phyloP scores from a whole-genome alignment of 1,140 invertebrate genomes.

The Aphis craccivora region DNA sequence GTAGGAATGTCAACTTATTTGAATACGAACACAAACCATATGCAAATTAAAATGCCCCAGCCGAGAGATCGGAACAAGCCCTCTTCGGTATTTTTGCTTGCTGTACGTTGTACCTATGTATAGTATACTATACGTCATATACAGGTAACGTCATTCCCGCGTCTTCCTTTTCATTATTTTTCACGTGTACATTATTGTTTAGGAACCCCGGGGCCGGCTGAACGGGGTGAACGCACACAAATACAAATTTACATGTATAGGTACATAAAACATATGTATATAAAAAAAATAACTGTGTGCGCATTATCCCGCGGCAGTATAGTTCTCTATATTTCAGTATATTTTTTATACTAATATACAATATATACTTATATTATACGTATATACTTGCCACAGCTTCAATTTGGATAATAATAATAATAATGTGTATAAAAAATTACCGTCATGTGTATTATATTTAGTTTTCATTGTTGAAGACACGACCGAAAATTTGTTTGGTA shows the following conservation, averaged over 20 bases:
- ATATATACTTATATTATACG: background rate
- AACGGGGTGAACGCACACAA: slow-evolving; percentile 7
- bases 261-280: background rate
- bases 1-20: slow-evolving; percentile 45
- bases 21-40: slow-evolving; percentile 24
- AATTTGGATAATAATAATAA: background rate
- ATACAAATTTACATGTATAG: background rate
- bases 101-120: slow-evolving; percentile 1
- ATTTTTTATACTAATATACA: background rate
- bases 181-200: slow-evolving; percentile 29
- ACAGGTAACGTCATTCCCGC: slow-evolving; percentile 21
- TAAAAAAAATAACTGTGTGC: background rate
- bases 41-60: slow-evolving; percentile 45
- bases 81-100: background rate
- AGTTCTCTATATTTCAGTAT: background rate
- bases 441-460: background rate
- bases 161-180: slow-evolving; percentile 47
- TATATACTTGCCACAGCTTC: background rate
- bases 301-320: background rate
- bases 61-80: background rate
- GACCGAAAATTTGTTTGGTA: background rate
- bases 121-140: background rate
- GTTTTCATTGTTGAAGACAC: background rate
- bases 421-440: background rate
- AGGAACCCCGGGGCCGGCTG: slow-evolving; percentile 34